Evolutionary conservation across 2,888 invertebrate genomes (phyloP).

Genomic region (Opisthograptis luteolata): DNA sequence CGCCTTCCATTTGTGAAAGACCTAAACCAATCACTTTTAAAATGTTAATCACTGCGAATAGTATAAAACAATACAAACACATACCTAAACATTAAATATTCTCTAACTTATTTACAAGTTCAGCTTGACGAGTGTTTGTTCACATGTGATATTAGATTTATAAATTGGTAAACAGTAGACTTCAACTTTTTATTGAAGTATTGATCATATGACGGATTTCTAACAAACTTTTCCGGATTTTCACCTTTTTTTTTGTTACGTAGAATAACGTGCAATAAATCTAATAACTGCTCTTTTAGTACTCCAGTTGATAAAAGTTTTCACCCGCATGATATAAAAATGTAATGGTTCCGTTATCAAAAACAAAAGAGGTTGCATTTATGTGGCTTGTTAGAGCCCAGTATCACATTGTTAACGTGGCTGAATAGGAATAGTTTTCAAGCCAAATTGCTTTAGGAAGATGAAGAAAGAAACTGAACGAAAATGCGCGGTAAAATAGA

Average conservation of each 20-base stretch:
- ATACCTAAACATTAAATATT: too few relatives aligned
- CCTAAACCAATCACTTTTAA: conserved; percentile 1
- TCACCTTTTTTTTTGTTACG: background rate
- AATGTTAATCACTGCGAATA: background rate
- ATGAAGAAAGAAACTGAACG: conserved; percentile 28
- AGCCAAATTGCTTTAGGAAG: conserved; percentile 8
- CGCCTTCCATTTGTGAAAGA: conserved; percentile 48
- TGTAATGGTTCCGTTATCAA: conserved; percentile 39
- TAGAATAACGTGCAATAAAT: background rate
- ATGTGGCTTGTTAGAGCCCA: conserved; percentile 5
- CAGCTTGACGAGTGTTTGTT: conserved; percentile 23
- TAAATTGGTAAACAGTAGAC: too few relatives aligned
- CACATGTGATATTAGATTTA: conserved; percentile 23
- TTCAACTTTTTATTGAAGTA: too few relatives aligned
- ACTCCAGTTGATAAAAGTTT: conserved; percentile 18
- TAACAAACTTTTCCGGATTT: background rate
- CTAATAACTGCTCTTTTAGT: background rate
- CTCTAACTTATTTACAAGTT: background rate
- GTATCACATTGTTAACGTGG: conserved; percentile 1
- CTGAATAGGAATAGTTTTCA: conserved; percentile 14
- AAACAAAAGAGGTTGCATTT: conserved; percentile 24
- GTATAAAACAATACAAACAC: too few relatives aligned
- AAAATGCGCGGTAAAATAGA: conserved; percentile 44
- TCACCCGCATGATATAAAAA: conserved; percentile 27
- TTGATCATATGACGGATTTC: background rate